Percentiles rank a stretch among this genome's conserved stretches.
phyloP scores from a whole-genome alignment of 2,113 vertebrate genomes.

The Proteles cristata region DNA sequence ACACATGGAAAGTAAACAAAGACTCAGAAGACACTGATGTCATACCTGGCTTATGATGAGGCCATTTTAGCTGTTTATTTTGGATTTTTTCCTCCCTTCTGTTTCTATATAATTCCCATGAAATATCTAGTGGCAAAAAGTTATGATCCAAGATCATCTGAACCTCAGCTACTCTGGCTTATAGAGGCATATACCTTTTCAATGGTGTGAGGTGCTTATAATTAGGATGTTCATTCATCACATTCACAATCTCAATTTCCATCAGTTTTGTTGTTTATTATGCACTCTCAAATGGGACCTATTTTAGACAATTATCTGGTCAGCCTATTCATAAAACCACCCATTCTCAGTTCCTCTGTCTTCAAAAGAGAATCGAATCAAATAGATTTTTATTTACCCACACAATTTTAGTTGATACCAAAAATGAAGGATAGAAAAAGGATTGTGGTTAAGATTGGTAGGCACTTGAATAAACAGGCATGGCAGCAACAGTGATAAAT shows the following conservation, averaged over 20 bases:
- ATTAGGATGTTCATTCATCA: neutral
- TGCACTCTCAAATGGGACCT: neutral
- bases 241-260: neutral
- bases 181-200: neutral
- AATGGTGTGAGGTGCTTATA: no score
- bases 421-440: neutral
- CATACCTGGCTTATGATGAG: neutral
- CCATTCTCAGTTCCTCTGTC: neutral
- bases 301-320: neutral
- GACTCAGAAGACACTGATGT: neutral
- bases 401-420: neutral
- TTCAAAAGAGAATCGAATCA: neutral
- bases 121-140: neutral
- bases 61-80: neutral
- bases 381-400: neutral
- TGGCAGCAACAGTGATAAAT: neutral
- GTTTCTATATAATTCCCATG: neutral
- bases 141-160: neutral
- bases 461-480: neutral
- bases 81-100: accelerated
- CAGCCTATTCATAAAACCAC: neutral
- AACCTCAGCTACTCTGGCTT: neutral
- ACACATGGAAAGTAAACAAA: neutral
- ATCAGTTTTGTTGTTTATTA: neutral
- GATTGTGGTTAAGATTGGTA: neutral